Evolutionary conservation across 2,797 vertebrate genomes (phyloP), one percentile per base, ranked within the genome.

Genomic region (Octomys mimax): DNA sequence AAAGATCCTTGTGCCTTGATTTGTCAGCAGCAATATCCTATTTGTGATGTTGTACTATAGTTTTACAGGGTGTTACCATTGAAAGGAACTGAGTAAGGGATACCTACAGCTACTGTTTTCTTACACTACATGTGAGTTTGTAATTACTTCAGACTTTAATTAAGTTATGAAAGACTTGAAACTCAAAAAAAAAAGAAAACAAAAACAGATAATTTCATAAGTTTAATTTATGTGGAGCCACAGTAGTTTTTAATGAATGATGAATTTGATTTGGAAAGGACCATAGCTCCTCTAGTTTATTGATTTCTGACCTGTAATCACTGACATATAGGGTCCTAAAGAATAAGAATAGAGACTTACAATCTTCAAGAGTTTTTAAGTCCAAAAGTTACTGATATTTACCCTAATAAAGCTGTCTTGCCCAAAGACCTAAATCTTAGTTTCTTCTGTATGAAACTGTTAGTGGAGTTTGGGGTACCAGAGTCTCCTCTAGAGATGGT

Each of bases 391-490:
- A 64, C 12, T 92, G 31, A 31, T 70, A 54, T 77, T 87, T 87
- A 3, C 62, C 24, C 39, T 54, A 71, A 12, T 54, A 84, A 93
- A 84, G 14, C 42, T 80, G 21, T 80, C 59, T 7, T 36, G 6
- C 18, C 10, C 13, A 70, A 70, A 82, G 68, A 8, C 1, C 4
- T 71, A 75, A 78, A 73, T 83, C 49, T 59, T 13, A 18, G 14
- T 52, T 87, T 78, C 49, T 95, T 92, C 70, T 70, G 0, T 91
- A 8, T 94, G 71, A 95, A 95, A 87, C 24, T 73, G 70, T 42
- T 75, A 28, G 39, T 75, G 24, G 71, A 28, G 42, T 5, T 73
- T 26, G 22, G 11, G 70, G 18, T 73, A 5, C 22, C 36, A 42
- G 21, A 42, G 36, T 73, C 70, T 42, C 24, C 39, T 73, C 70